Percentiles rank a stretch among this genome's conserved stretches.
phyloP scores from a whole-genome alignment of 1,140 invertebrate genomes.

The Diachasmimorpha longicaudata region DNA sequence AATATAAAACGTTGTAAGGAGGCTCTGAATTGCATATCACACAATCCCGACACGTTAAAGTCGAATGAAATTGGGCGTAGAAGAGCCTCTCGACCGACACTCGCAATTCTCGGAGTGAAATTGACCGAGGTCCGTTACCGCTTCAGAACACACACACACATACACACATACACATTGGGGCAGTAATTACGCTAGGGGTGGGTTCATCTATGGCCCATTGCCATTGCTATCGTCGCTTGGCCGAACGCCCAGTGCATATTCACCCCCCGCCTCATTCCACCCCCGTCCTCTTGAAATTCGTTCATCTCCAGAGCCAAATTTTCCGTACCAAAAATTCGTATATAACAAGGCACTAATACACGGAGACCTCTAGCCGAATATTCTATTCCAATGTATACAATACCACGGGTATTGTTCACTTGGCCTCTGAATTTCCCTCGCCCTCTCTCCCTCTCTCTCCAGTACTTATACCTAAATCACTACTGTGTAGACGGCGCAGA shows the following conservation, averaged over 20 bases:
- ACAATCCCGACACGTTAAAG: too few species aligned
- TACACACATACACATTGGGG: slow-evolving; percentile 24
- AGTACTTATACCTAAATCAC: slow-evolving; percentile 34
- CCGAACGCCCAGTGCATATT: neutral
- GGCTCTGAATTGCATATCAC: too few species aligned
- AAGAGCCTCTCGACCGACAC: neutral
- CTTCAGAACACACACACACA: slow-evolving; percentile 41
- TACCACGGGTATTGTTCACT: neutral
- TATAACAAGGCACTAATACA: neutral
- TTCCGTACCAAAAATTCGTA: neutral
- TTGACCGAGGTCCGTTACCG: slow-evolving; percentile 46
- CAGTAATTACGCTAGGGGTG: slow-evolving; percentile 33
- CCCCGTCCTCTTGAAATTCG: neutral
- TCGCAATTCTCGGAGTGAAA: slow-evolving; percentile 34
- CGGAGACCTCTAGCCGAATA: neutral
- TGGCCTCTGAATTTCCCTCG: neutral
- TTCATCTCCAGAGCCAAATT: neutral
- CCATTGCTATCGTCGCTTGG: slow-evolving; percentile 38
- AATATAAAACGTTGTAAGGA: too few species aligned
- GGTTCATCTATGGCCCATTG: slow-evolving; percentile 46
- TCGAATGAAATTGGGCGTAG: too few species aligned
- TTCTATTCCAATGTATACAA: neutral
- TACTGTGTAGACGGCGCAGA: slow-evolving; percentile 35
- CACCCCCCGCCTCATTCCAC: neutral
- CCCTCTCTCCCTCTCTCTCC: neutral